A percentile compares a stretch with the other conserved stretches of the same genome.
Conservation (phyloP, 92 coral and sea anemone species). For the Epizoanthus scotinus region DNA sequence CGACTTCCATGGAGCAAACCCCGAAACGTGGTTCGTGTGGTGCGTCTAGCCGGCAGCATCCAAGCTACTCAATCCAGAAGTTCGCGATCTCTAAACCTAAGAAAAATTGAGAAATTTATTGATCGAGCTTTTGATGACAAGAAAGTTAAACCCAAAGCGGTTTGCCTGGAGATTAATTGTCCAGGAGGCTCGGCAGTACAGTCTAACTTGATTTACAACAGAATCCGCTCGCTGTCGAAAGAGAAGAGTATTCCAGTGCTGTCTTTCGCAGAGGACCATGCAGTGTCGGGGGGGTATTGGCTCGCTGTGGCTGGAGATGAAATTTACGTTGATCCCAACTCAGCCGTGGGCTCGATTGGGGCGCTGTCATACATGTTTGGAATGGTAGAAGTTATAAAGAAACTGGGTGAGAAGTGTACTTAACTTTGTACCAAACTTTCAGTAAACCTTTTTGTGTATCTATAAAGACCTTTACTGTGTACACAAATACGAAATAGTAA, state of each 20-base stretch:
- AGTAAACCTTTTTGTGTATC: too few relatives aligned
- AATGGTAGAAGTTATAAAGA: conserved; percentile 71
- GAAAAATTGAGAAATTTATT: conserved; percentile 64
- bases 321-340: conserved; percentile 76
- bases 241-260: conserved; percentile 70
- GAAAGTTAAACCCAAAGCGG: conserved; percentile 77
- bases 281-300: conserved; percentile 90
- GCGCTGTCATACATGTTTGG: conserved; percentile 69
- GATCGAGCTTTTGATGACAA: conserved; percentile 73
- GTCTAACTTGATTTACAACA: conserved; percentile 72
- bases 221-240: conserved; percentile 69
- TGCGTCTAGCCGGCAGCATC: conserved; percentile 76
- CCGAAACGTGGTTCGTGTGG: conserved; percentile 77
- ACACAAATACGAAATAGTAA: too few relatives aligned
- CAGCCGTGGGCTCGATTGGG: conserved; percentile 79
- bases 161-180: conserved; percentile 83
- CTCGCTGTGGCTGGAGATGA: conserved; percentile 88
- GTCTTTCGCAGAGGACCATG: conserved; percentile 78
- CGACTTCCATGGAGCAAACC: conserved; percentile 61
- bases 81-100: conserved; percentile 49
- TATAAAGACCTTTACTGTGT: too few relatives aligned
- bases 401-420: conserved; percentile 65
- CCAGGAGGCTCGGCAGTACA: conserved; percentile 80
- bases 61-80: conserved; percentile 15
- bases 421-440: too few relatives aligned